Evolutionary conservation across 1,140 invertebrate genomes (phyloP), one percentile per base, ranked within the genome.

Genomic region (Bombus ignitus): DNA sequence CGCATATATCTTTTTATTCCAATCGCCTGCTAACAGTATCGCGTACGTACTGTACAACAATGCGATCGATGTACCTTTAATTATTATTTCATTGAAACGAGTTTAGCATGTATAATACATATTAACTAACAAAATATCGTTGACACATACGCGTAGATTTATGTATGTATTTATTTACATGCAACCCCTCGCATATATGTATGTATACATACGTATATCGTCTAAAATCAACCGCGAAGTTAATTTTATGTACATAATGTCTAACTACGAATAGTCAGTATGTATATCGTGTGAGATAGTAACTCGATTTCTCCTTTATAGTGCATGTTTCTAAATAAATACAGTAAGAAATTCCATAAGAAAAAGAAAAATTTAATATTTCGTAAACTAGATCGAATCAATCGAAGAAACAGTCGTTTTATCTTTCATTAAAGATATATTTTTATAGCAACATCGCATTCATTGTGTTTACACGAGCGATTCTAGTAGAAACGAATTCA

Each of bases 341-440:
- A 25, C 1, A 37, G 25, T 22, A 13, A 18, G 32, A 32, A 39
- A 70, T 79, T 47, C 22, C 39, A 81, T 32, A 42, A 47, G 18
- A 22, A 44, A 25, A 70, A 65, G 72, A 57, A 73, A 57, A 37
- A 44, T 71, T 3, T 25, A 81, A 68, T 53, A 62, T 80, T 65
- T 78, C 9, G 62, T 86, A 77, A 81, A 77, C 35, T 90, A 85
- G 73, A 25, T 82, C 59, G 88, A 87, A 44, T 57, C 68, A 65
- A 87, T 73, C 73, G 59, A 87, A 83, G 74, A 72, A 53, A 42
- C 73, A 59, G 53, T 28, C 59, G 71, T 91, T 91, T 88, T 39
- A 86, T 87, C 79, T 89, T 83, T 77, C 68, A 90, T 92, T 91
- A 91, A 86, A 92, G 76, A 90, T 92, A 92, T 92, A 92, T 92